Conservation (phyloP, 2,113 vertebrate genomes). For the Sclerurus mexicanus region DNA sequence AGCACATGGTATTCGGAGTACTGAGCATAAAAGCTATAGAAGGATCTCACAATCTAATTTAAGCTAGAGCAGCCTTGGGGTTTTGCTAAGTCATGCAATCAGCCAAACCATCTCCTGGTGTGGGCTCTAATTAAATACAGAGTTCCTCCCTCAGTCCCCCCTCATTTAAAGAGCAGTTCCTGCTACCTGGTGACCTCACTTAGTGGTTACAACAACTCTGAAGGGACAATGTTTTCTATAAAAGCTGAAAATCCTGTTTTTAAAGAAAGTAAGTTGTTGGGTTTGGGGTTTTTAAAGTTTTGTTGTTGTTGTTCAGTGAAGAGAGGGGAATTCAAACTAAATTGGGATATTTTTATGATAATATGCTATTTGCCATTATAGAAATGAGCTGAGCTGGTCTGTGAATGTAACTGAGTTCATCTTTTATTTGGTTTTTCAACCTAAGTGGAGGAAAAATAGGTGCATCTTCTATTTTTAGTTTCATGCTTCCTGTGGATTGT, state of each 20-base stretch:
- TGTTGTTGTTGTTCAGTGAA: not conserved
- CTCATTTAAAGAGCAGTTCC: not conserved
- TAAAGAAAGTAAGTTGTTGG: not conserved
- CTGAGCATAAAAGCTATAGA: not conserved
- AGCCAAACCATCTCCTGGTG: not conserved
- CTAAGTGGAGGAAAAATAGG: fast-evolving
- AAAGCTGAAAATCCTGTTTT: not conserved
- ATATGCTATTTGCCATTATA: fast-evolving
- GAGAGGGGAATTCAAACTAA: not conserved
- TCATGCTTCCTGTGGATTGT: not conserved
- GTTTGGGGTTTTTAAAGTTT: too few relatives aligned
- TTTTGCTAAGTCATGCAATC: not conserved
- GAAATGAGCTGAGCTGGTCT: not conserved
- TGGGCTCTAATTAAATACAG: not conserved
- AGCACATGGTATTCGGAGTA: fast-evolving
- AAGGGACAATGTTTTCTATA: fast-evolving
- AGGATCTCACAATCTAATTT: not conserved
- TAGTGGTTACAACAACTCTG: not conserved
- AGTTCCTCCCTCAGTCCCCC: fast-evolving
- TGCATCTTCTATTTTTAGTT: not conserved
- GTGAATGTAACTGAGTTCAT: not conserved
- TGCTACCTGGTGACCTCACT: fast-evolving
- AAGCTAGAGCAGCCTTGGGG: not conserved
- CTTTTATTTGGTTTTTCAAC: not conserved
- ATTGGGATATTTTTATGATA: not conserved